Percentiles rank a stretch among this genome's conserved stretches.
phyloP scores from a whole-genome alignment of 1,140 invertebrate species.

The Bacillus rossius region DNA sequence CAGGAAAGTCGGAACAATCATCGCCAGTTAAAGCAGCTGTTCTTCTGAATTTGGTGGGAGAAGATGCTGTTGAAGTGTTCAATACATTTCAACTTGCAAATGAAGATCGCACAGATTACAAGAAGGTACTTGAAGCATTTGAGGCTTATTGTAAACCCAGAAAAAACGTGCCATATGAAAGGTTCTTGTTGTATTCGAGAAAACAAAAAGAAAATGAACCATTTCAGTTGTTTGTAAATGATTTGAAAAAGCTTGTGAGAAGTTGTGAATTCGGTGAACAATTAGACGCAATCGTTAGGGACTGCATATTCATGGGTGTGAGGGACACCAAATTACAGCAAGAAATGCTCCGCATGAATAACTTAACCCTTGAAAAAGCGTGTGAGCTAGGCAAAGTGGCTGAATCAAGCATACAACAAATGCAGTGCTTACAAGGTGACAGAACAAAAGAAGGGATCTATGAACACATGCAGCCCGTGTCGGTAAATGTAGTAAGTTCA shows the following conservation, averaged over 20 bases:
- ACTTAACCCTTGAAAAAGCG: slow-evolving; percentile 30
- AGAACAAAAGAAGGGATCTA: background rate
- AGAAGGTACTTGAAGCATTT: slow-evolving; percentile 16
- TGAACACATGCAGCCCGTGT: background rate
- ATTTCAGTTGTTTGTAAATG: slow-evolving; percentile 28
- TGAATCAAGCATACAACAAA: slow-evolving; percentile 24
- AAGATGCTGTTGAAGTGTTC: slow-evolving; percentile 5
- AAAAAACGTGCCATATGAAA: slow-evolving; percentile 26
- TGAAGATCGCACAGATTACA: slow-evolving; percentile 3
- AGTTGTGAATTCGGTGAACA: slow-evolving; percentile 26
- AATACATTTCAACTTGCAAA: slow-evolving; percentile 12
- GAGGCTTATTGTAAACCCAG: slow-evolving; percentile 26
- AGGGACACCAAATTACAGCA: slow-evolving; percentile 26
- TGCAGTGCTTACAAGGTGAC: background rate
- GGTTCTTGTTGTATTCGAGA: slow-evolving; percentile 25
- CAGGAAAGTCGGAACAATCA: too few relatives aligned
- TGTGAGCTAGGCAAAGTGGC: slow-evolving; percentile 21
- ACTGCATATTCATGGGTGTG: slow-evolving; percentile 27
- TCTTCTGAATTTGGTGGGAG: background rate
- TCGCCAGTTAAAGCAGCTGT: too few relatives aligned
- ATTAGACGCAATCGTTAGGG: slow-evolving; percentile 31
- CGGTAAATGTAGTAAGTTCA: background rate
- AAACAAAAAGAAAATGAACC: slow-evolving; percentile 27
- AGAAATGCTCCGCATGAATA: slow-evolving; percentile 28
- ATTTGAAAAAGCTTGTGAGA: slow-evolving; percentile 25